phyloP scores from a whole-genome alignment of 2,113 vertebrate species.

The Dendrocopos noguchii region DNA sequence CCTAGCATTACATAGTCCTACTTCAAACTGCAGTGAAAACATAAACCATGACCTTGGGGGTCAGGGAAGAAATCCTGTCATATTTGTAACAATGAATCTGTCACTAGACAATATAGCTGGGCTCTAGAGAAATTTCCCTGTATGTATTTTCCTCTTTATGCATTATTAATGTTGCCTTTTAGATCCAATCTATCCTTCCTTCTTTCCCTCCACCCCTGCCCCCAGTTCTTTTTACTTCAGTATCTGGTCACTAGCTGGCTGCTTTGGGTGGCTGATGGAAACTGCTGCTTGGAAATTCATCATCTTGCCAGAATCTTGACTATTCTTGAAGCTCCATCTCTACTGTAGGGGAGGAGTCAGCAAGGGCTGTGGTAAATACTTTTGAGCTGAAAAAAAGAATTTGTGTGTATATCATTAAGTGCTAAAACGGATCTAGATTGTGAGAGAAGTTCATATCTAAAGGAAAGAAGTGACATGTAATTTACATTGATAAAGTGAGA shows the following conservation, averaged over 20 bases:
- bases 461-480: neutral
- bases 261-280: slow-evolving; percentile 56
- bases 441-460: neutral
- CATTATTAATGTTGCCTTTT: slow-evolving; percentile 47
- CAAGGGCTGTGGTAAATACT: neutral
- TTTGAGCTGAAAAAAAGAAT: neutral
- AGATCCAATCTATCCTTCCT: neutral
- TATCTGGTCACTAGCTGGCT: slow-evolving; percentile 10
- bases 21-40: neutral
- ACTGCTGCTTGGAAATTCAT: neutral
- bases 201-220: neutral
- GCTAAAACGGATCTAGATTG: neutral
- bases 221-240: slow-evolving; percentile 39
- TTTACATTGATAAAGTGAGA: neutral
- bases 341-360: neutral
- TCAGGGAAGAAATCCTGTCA: neutral
- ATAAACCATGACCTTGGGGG: neutral
- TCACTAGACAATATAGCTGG: neutral
- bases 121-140: neutral
- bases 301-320: neutral
- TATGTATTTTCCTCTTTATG: neutral
- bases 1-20: neutral
- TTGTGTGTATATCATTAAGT: neutral
- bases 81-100: neutral
- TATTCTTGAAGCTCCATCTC: neutral